Conservation (phyloP, 2,888 invertebrate genomes). For the Aphidius colemani region DNA sequence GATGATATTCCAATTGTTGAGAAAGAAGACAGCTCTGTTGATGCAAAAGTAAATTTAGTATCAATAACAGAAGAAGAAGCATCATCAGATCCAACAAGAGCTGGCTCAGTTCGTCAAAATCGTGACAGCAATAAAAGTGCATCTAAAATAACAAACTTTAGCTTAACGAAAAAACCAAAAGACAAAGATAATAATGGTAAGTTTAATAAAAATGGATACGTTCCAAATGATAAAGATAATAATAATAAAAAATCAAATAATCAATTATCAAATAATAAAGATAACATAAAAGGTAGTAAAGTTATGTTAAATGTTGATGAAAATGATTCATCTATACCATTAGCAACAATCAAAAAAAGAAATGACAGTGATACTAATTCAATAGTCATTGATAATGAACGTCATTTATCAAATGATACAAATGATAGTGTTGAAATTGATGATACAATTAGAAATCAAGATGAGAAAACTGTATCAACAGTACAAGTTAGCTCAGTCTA, state of each 20-base stretch:
- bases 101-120: slow-evolving; percentile 63
- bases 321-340: slow-evolving; percentile 59
- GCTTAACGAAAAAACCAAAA: slow-evolving; percentile 68
- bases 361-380: slow-evolving; percentile 61
- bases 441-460: slow-evolving; percentile 63
- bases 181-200: slow-evolving; percentile 47
- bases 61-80: slow-evolving; percentile 74
- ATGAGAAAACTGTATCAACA: slow-evolving; percentile 62
- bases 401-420: slow-evolving; percentile 40
- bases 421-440: slow-evolving; percentile 59
- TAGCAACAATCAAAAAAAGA: slow-evolving; percentile 60
- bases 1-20: slow-evolving; percentile 86
- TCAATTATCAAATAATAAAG: slow-evolving; percentile 40
- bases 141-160: slow-evolving; percentile 68
- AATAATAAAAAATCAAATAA: slow-evolving; percentile 58
- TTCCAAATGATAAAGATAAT: slow-evolving; percentile 28
- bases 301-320: slow-evolving; percentile 54
- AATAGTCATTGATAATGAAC: slow-evolving; percentile 56
- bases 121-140: slow-evolving; percentile 64
- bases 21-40: slow-evolving; percentile 65
- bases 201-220: slow-evolving; percentile 47
- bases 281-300: slow-evolving; percentile 46
- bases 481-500: slow-evolving; percentile 70
- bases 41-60: slow-evolving; percentile 66
- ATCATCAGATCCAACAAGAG: slow-evolving; percentile 58